Base-by-base conservation (phyloP, 2,888 invertebrate species). In the Morpho deidamia region DNA sequence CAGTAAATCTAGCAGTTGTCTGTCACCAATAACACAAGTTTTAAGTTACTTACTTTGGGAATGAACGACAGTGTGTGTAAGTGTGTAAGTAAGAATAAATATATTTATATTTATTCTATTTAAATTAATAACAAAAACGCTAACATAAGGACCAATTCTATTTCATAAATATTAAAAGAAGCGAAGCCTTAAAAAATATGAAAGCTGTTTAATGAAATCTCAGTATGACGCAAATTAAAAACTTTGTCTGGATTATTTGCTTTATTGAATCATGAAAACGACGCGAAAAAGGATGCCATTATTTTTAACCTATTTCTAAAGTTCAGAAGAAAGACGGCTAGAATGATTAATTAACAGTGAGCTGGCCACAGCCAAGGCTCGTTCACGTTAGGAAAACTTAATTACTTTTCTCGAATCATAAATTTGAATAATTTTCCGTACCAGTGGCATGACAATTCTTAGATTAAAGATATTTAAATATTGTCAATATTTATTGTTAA, bases 401-500 rank as follows among this genome's bases (percentile, higher is more conserved):
- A 84, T 83, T 85, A 84, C 76, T 82, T 83, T 83, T 79, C 82
- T 81, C 77, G 76, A 80, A 81, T 81, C 78, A 81, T 83, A 79
- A 79, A 77, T 70, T 69, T 81, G 76, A 79, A 83, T 82, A 77
- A 79, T 82, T 80, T 77, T 78, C 23, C 23, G 14, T 14, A 14
- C 14, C 14, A 14, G 14, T 14, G 23, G 23, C 23, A 5, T 23
- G 23, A 23, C 23, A 23, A 23, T 23, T 23, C 23, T 23, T 23
- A 23, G 23, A 23, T 23, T 23, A 23, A 23, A 23, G 23, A 23
- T 23, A n/a, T 23, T 23, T 23, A 23, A 23, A 23, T 23, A 5
- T 5, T 23, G 23, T 23, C 23, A 23, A 23, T 3, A 23, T 23
- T 23, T 23, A 23, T 23, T 23, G 1, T 23, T 23, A 23, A 1